Evolutionary conservation across 1,140 invertebrate genomes (phyloP).

Genomic region (Paraescarpia echinospica): DNA sequence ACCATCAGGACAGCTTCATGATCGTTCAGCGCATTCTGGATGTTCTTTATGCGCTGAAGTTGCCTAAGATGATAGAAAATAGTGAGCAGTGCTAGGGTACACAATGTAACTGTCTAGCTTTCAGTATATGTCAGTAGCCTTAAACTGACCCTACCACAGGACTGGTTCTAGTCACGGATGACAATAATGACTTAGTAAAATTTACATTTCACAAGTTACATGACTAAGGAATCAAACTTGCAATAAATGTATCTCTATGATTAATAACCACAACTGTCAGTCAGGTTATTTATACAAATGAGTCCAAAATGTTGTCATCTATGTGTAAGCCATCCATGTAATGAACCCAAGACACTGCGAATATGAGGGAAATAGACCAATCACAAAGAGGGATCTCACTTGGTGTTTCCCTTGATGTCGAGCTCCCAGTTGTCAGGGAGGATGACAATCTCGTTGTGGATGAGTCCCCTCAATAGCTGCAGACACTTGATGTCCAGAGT

Average conservation of each 20-base stretch:
- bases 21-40: slow-evolving; percentile 51
- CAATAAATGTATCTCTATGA: slow-evolving; percentile 51
- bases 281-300: too few relatives aligned
- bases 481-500: slow-evolving; percentile 55
- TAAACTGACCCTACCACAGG: too few relatives aligned
- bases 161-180: too few relatives aligned
- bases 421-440: slow-evolving; percentile 53
- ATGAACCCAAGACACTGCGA: too few relatives aligned
- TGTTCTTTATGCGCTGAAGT: slow-evolving; percentile 46
- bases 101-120: neutral
- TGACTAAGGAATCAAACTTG: slow-evolving; percentile 53
- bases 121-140: neutral
- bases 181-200: too few relatives aligned
- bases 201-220: too few relatives aligned
- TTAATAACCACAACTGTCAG: slow-evolving; percentile 53
- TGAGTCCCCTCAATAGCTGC: slow-evolving; percentile 51
- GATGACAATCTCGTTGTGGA: slow-evolving; percentile 55
- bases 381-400: slow-evolving; percentile 4
- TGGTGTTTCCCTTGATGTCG: slow-evolving; percentile 3
- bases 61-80: slow-evolving; percentile 37
- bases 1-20: slow-evolving; percentile 49
- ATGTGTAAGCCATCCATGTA: neutral
- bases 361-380: neutral
- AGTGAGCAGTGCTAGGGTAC: neutral
- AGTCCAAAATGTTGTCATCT: too few relatives aligned